Conservation (phyloP, 1,140 invertebrate species). For the Euura saliciscinereae region DNA sequence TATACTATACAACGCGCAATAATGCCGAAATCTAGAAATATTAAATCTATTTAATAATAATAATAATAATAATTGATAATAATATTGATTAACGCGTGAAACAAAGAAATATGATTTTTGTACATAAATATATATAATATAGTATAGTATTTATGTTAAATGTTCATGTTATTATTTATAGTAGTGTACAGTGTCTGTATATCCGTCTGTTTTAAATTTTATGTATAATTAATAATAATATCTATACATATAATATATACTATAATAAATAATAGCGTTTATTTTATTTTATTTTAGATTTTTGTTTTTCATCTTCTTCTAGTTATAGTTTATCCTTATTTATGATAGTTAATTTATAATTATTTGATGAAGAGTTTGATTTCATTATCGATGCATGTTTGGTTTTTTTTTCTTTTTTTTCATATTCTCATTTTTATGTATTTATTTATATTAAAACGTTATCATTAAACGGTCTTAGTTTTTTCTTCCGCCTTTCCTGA, state of each 20-base stretch:
- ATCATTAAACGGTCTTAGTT: too few species aligned
- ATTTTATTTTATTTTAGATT: slow-evolving; percentile 2
- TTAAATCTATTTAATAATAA: slow-evolving; percentile 19
- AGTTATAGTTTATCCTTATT: too few species aligned
- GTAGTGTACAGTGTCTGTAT: slow-evolving; percentile 29
- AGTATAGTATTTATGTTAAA: slow-evolving; percentile 39
- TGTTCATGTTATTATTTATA: slow-evolving; percentile 50
- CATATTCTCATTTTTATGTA: slow-evolving; percentile 9
- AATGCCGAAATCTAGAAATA: slow-evolving; percentile 17
- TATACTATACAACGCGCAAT: slow-evolving; percentile 8
- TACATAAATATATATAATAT: background rate
- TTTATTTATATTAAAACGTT: too few species aligned
- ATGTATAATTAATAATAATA: slow-evolving; percentile 35
- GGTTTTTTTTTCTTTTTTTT: slow-evolving; percentile 22
- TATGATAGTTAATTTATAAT: too few species aligned
- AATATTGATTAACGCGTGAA: background rate
- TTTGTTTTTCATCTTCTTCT: background rate
- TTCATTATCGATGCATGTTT: background rate
- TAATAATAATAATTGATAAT: slow-evolving; percentile 18
- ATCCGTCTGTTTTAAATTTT: background rate
- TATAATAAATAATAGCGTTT: too few species aligned
- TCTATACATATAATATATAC: slow-evolving; percentile 18
- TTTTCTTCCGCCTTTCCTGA: too few species aligned
- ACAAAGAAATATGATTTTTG: background rate
- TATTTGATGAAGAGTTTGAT: too few species aligned